Base-by-base conservation (phyloP, 2,888 invertebrate genomes). In the Amphipoea oculea region DNA sequence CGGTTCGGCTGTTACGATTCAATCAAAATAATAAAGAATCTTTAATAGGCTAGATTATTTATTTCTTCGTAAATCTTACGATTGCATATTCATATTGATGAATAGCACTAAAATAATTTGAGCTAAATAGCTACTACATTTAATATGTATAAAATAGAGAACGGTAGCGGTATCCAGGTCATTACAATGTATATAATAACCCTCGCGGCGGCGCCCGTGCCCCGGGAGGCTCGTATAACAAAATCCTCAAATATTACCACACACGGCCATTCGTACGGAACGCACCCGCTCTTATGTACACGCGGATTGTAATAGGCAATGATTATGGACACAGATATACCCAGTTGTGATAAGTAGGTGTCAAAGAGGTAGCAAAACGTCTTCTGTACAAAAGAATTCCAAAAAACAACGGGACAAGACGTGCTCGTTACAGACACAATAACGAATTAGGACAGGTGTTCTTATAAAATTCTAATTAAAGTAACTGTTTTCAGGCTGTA, bases 201-300 rank as follows among this genome's bases (percentile, higher is more conserved):
- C 63, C n/a, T 63, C 45, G n/a, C 57, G 42, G n/a, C 57, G 42
- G 36, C 11, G 68, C 57, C 51, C 73, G 17, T 7, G 73, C 67
- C 75, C 84, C 72, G 62, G 57, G 81, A 45, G 81, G 66, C 78
- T 72, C 71, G 65, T 76, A 66, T 66, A 81, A 75, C 78, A 74
- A 81, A 83, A 81, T 78, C 67, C 81, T 78, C 60, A 71, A 75
- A 80, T 72, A 69, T 67, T 20, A 63, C 7, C 23, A 72, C 80
- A 72, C 0, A 57, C 74, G 63, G 36, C n/a, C 14, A 11, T 45
- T 17, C 36, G n/a, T 23, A 14, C 14, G 12, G 42, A 42, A 17
- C 51, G 62, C 17, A 2, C 20, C 54, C 75, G 68, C 40, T 51
- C 12, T 7, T 17, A 12, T 14, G 40, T n/a, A 51, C 0, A 36